These are phyloP conservation scores for Melanotaenia trifasciata DNA, from an alignment of 2,797 vertebrate genomes.

Conservation along the genomic window DNA sequence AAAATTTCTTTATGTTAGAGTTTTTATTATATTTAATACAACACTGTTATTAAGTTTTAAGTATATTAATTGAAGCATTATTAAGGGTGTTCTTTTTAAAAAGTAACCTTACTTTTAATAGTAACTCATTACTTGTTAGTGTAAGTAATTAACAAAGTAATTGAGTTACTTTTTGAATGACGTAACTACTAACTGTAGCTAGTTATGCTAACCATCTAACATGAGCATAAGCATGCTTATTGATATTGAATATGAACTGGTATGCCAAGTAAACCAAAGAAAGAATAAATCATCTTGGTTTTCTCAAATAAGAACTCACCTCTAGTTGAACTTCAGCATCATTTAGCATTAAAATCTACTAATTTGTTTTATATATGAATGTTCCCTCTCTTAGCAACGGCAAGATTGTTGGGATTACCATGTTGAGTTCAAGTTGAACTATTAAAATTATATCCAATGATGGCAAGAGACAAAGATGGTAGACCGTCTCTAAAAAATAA, in stretches of 20 bases:
- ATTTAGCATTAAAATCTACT: constrained; percentile 70
- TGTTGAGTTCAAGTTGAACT: constrained; percentile 61
- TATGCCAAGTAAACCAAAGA: constrained; percentile 52
- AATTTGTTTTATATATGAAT: constrained; percentile 68
- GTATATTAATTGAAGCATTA: no score
- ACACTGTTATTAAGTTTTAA: no score
- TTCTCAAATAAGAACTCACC: constrained; percentile 73
- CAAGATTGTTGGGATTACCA: constrained; percentile 55
- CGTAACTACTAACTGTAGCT: no score
- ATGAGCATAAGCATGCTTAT: constrained; percentile 20
- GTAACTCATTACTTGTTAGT: no score
- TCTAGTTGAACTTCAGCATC: constrained; percentile 71
- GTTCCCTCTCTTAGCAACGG: constrained; percentile 49
- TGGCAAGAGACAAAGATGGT: constrained; percentile 13
- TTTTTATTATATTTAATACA: no score
- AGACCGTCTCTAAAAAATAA: constrained; percentile 33
- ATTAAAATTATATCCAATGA: constrained; percentile 39
- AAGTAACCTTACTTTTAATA: no score
- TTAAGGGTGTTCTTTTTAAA: no score
- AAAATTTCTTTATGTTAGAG: no score
- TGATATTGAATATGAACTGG: constrained; percentile 43
- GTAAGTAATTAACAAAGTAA: no score
- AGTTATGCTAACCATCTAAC: constrained; percentile 26
- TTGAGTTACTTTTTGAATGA: no score
- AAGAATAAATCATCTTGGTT: constrained; percentile 70